Percentiles rank a stretch among this genome's conserved stretches.
These are phyloP conservation scores for Cheilosia grossa DNA, from an alignment of 2,888 invertebrate species.

Conservation along the genomic window DNA sequence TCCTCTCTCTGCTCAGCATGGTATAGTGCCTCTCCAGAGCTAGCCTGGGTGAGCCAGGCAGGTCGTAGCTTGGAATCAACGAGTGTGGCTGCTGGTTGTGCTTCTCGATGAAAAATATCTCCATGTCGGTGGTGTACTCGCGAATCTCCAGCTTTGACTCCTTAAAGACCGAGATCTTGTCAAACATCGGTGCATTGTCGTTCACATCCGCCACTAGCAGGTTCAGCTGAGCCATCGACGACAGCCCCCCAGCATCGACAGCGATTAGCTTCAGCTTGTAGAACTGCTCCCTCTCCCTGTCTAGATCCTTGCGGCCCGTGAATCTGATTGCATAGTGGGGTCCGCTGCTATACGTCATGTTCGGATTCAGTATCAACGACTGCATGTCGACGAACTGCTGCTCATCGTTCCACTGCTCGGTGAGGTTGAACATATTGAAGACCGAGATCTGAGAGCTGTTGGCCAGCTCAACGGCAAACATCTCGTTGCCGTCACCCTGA, in stretches of 20 bases:
- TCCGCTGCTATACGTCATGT: constrained; percentile 78
- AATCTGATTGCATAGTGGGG: constrained; percentile 81
- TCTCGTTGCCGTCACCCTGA: constrained; percentile 89
- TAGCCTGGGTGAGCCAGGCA: constrained; percentile 81
- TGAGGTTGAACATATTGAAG: constrained; percentile 81
- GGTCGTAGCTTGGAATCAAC: constrained; percentile 76
- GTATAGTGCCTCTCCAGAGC: constrained; percentile 67
- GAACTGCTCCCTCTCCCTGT: constrained; percentile 88
- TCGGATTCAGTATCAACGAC: constrained; percentile 80
- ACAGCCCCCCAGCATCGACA: constrained; percentile 90
- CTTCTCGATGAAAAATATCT: constrained; percentile 82
- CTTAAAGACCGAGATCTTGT: constrained; percentile 88
- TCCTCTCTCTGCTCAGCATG: constrained; percentile 37
- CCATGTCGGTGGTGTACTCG: constrained; percentile 85
- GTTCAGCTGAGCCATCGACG: constrained; percentile 88
- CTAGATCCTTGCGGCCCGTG: constrained; percentile 84
- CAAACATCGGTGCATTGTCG: constrained; percentile 90
- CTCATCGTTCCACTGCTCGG: constrained; percentile 82
- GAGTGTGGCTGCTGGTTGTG: constrained; percentile 75
- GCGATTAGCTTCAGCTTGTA: constrained; percentile 90
- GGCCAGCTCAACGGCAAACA: constrained; percentile 85
- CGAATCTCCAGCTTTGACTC: constrained; percentile 88
- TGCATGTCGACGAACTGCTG: constrained; percentile 82
- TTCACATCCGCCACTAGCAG: constrained; percentile 91
- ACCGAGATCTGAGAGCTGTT: constrained; percentile 84